Evolutionary conservation across 1,140 invertebrate species (phyloP).

Genomic region (Bombus polaris): DNA sequence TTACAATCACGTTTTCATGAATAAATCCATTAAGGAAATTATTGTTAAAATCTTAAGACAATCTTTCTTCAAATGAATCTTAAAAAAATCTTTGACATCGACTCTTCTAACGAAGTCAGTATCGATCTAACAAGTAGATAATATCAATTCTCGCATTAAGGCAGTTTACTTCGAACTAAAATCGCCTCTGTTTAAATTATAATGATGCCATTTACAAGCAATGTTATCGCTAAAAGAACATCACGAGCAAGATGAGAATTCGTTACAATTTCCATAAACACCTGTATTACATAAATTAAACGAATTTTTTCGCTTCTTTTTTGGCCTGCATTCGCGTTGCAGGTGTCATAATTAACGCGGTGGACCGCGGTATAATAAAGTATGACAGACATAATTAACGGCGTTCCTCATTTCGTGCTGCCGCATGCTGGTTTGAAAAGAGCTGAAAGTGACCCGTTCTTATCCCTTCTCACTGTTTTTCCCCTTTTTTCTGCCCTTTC

Average conservation of each 20-base stretch:
- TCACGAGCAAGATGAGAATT: neutral
- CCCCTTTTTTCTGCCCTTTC: too few species aligned
- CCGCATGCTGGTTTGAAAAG: constrained; percentile 47
- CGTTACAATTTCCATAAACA: neutral
- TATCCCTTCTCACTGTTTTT: constrained; percentile 42
- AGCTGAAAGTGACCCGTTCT: constrained; percentile 63
- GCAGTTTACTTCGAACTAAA: neutral
- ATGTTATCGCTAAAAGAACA: neutral
- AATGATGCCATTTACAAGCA: neutral
- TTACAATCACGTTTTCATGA: neutral
- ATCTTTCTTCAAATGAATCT: too few species aligned
- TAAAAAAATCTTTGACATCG: neutral
- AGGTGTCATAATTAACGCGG: constrained; percentile 56
- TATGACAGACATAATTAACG: constrained; percentile 62
- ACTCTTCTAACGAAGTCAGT: neutral
- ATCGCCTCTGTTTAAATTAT: neutral
- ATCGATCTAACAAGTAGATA: too few species aligned
- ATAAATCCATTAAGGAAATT: neutral
- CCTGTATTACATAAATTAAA: neutral
- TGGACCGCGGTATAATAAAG: constrained; percentile 59
- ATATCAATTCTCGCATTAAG: neutral
- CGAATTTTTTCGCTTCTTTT: neutral
- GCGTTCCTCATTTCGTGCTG: constrained; percentile 37
- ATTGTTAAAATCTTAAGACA: neutral
- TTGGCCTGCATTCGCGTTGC: neutral